Percentiles rank a stretch among this genome's conserved stretches.
Conservation (phyloP, 1,140 invertebrate genomes). For the Meloidogyne exigua region DNA sequence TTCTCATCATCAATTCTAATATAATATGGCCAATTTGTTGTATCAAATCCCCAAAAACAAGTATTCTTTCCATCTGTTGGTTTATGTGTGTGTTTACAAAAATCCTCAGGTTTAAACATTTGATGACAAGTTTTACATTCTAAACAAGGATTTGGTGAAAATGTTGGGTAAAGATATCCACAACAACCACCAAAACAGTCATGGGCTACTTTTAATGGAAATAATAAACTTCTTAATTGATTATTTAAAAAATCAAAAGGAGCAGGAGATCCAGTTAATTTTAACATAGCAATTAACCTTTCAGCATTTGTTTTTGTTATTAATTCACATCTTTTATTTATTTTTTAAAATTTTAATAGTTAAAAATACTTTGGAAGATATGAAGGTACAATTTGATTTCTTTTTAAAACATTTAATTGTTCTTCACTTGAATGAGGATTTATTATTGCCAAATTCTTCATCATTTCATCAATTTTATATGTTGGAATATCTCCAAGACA, state of each 20-base stretch:
- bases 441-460: conserved; percentile 17
- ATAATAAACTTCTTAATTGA: conserved; percentile 6
- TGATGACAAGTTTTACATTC: conserved; percentile 12
- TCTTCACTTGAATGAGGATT: conserved; percentile 21
- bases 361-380: conserved; percentile 18
- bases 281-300: conserved; percentile 23
- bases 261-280: conserved; percentile 11
- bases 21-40: conserved; percentile 25
- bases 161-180: conserved; percentile 10
- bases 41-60: conserved; percentile 27
- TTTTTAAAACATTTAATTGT: conserved; percentile 20
- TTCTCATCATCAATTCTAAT: conserved; percentile 17
- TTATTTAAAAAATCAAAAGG: background rate
- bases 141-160: conserved; percentile 19
- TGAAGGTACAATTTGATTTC: background rate
- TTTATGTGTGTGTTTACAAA: conserved; percentile 17
- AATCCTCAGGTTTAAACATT: conserved; percentile 21
- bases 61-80: conserved; percentile 9
- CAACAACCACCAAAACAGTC: conserved; percentile 26
- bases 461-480: conserved; percentile 24
- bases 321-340: conserved; percentile 21
- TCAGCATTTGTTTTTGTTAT: conserved; percentile 30
- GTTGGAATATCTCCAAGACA: conserved; percentile 25
- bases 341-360: background rate
- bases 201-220: conserved; percentile 20